These are phyloP conservation scores for Chromobotia macracanthus DNA, from an alignment of 2,797 vertebrate species.

Conservation along the genomic window DNA sequence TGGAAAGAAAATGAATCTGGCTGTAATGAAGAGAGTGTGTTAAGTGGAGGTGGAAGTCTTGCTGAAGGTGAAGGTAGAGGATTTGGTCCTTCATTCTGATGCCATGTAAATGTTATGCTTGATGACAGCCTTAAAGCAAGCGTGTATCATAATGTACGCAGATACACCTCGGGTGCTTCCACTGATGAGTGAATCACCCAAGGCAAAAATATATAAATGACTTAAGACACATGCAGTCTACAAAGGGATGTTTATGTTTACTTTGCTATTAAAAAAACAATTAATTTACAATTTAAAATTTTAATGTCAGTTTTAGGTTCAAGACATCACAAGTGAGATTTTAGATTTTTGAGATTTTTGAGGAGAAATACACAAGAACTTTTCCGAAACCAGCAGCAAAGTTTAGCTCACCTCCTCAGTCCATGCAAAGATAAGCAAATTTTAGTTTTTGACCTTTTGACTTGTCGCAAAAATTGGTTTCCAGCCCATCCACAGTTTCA, in stretches of 20 bases:
- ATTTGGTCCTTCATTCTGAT: conserved; percentile 33
- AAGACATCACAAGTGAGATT: not conserved
- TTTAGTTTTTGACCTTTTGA: not conserved
- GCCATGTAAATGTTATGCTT: conserved; percentile 32
- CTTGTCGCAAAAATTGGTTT: conserved; percentile 2
- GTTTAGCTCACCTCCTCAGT: not conserved
- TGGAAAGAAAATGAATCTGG: conserved; percentile 30
- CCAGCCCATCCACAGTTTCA: not conserved
- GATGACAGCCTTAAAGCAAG: conserved; percentile 39
- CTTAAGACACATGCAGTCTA: not conserved
- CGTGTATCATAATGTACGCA: conserved; percentile 45
- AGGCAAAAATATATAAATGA: conserved; percentile 1
- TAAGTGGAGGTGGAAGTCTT: conserved; percentile 4
- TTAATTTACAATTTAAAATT: no score
- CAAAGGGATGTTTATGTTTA: not conserved
- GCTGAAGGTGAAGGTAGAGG: not conserved
- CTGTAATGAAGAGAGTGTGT: conserved; percentile 34
- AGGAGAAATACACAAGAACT: not conserved
- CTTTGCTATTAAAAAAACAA: conserved; percentile 2
- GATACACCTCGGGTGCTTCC: conserved; percentile 13
- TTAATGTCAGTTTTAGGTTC: not conserved
- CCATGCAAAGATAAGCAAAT: not conserved
- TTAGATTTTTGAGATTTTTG: not conserved
- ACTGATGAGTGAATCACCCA: conserved; percentile 18
- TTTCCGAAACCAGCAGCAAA: not conserved